phyloP scores from a whole-genome alignment of 2,888 invertebrate species.

The Argyresthia albistria region DNA sequence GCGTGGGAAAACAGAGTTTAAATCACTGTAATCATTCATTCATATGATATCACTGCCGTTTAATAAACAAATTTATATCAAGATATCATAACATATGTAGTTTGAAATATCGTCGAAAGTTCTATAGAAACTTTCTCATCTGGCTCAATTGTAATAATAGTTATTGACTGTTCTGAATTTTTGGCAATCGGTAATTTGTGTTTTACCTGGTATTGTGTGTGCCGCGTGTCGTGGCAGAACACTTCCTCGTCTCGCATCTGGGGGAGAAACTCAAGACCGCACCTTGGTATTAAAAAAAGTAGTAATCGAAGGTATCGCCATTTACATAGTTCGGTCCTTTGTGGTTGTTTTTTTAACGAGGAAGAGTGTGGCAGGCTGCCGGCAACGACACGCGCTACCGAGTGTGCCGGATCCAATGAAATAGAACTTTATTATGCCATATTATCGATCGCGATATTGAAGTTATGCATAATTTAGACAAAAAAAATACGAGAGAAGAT shows the following conservation, averaged over 20 bases:
- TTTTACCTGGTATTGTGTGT: slow-evolving; percentile 25
- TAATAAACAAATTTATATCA: too few species aligned
- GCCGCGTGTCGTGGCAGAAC: slow-evolving; percentile 17
- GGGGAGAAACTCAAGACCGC: slow-evolving; percentile 46
- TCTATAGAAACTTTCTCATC: too few species aligned
- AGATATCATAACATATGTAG: too few species aligned
- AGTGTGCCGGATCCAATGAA: slow-evolving; percentile 22
- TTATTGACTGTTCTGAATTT: not conserved
- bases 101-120: too few species aligned
- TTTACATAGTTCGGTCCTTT: slow-evolving; percentile 45
- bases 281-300: slow-evolving; percentile 56
- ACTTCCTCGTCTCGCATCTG: slow-evolving; percentile 60
- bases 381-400: slow-evolving; percentile 25
- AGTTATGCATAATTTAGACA: too few species aligned
- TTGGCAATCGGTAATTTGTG: slow-evolving; percentile 41
- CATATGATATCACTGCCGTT: slow-evolving; percentile 15
- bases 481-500: too few species aligned
- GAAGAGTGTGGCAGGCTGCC: slow-evolving; percentile 19
- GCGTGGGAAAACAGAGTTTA: slow-evolving; percentile 30
- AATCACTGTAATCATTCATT: slow-evolving; percentile 29
- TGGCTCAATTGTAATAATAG: too few species aligned
- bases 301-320: slow-evolving; percentile 22
- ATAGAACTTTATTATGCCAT: too few species aligned
- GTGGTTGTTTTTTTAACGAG: slow-evolving; percentile 33
- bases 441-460: too few species aligned